Conservation (phyloP, 2,113 vertebrate species). For the Scatophagus argus region DNA sequence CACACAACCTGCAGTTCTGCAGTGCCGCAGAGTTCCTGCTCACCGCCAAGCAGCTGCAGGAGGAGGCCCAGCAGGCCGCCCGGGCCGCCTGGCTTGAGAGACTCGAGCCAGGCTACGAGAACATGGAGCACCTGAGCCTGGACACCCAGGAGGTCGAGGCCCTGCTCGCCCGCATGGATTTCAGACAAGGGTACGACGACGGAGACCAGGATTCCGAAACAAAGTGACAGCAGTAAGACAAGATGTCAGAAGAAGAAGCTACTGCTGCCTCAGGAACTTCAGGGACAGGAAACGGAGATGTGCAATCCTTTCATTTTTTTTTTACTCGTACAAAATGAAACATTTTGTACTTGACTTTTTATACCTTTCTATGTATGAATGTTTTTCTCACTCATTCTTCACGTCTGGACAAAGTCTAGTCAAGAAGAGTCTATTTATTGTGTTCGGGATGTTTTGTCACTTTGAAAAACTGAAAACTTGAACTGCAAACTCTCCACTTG, state of each 20-base stretch:
- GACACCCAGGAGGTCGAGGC: conserved; percentile 83
- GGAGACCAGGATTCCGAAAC: neutral
- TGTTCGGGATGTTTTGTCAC: neutral
- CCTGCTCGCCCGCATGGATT: conserved; percentile 83
- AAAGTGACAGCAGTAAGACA: conserved; percentile 27
- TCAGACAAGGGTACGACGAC: conserved; percentile 56
- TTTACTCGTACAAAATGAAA: neutral
- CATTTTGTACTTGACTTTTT: conserved; percentile 29
- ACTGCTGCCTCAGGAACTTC: neutral
- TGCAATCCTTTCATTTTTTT: conserved; percentile 34
- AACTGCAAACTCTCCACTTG: neutral
- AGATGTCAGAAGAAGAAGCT: neutral
- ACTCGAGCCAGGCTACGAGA: conserved; percentile 88
- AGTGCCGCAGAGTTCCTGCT: conserved; percentile 88
- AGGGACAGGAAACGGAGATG: neutral
- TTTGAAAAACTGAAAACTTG: conserved; percentile 26
- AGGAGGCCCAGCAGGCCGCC: conserved; percentile 85
- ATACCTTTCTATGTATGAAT: conserved; percentile 30
- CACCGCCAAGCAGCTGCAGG: conserved; percentile 63
- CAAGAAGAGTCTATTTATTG: neutral
- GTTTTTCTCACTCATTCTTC: neutral
- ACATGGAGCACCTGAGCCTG: conserved; percentile 89
- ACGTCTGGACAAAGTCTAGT: neutral
- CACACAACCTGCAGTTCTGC: conserved; percentile 85
- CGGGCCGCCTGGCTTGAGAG: conserved; percentile 81